Conservation (phyloP, 1,140 invertebrate species). For the Neotoxoptera formosana region DNA sequence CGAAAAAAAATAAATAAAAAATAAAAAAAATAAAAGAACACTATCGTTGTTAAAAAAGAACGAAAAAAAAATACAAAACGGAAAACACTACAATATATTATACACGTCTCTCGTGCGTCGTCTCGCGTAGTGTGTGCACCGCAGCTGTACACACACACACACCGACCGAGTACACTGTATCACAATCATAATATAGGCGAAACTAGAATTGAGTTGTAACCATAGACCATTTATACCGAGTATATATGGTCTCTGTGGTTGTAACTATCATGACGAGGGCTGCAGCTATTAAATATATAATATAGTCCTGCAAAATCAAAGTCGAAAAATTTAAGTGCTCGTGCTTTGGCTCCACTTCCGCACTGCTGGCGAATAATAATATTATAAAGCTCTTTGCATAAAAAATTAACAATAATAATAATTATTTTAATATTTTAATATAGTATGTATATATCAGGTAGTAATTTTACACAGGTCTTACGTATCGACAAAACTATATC, state of each 20-base stretch:
- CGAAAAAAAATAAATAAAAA: slow-evolving; percentile 3
- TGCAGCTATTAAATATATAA: too few species aligned
- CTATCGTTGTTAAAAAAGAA: not conserved
- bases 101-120: too few species aligned
- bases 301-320: not conserved
- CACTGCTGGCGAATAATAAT: not conserved
- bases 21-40: too few species aligned
- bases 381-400: not conserved
- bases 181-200: not conserved
- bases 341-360: not conserved
- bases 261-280: too few species aligned
- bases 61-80: not conserved
- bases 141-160: not conserved
- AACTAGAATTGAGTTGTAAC: not conserved
- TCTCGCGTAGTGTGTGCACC: not conserved
- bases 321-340: not conserved
- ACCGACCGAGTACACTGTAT: not conserved
- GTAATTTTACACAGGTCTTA: too few species aligned
- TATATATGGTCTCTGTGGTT: too few species aligned
- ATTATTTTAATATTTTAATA: too few species aligned
- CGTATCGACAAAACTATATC: not conserved
- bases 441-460: too few species aligned
- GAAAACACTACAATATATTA: not conserved
- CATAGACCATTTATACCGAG: too few species aligned
- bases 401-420: not conserved